These are phyloP conservation scores for Hippocampus kuda DNA, from an alignment of 2,797 vertebrate genomes.

Conservation along the genomic window DNA sequence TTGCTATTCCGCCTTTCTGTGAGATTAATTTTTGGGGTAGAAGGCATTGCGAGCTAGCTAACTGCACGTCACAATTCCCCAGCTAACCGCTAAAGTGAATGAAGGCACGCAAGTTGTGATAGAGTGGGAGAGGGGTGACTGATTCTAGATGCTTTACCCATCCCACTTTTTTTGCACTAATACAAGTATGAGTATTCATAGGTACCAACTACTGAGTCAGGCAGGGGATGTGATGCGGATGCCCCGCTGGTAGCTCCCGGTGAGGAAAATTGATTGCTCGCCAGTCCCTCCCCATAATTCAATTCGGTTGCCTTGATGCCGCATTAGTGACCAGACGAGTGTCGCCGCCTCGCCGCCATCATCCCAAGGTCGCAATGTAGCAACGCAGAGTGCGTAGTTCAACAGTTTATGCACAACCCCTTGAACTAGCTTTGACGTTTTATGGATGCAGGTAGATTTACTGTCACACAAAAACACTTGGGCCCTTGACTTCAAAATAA, in stretches of 20 bases:
- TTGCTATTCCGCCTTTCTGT: too few relatives aligned
- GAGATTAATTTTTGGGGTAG: too few relatives aligned
- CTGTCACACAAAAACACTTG: too few relatives aligned
- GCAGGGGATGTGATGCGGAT: conserved; percentile 17
- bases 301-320: conserved; percentile 29
- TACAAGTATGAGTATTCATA: too few relatives aligned
- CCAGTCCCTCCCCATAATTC: conserved; percentile 30
- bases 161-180: too few relatives aligned
- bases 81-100: too few relatives aligned
- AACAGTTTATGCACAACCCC: conserved; percentile 18
- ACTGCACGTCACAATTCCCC: too few relatives aligned
- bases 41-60: too few relatives aligned
- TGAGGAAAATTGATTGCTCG: conserved; percentile 42
- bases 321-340: conserved; percentile 25
- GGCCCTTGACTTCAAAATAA: not conserved
- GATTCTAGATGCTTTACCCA: too few relatives aligned
- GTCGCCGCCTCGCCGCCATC: conserved; percentile 23
- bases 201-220: conserved; percentile 7
- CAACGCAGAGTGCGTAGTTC: conserved; percentile 18
- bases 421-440: not conserved
- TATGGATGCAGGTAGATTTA: not conserved
- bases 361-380: conserved; percentile 16
- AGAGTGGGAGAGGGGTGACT: too few relatives aligned
- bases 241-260: conserved; percentile 27
- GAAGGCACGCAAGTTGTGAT: too few relatives aligned